Evolutionary conservation across 1,140 invertebrate species (phyloP).

Genomic region (Nasonia longicornis): DNA sequence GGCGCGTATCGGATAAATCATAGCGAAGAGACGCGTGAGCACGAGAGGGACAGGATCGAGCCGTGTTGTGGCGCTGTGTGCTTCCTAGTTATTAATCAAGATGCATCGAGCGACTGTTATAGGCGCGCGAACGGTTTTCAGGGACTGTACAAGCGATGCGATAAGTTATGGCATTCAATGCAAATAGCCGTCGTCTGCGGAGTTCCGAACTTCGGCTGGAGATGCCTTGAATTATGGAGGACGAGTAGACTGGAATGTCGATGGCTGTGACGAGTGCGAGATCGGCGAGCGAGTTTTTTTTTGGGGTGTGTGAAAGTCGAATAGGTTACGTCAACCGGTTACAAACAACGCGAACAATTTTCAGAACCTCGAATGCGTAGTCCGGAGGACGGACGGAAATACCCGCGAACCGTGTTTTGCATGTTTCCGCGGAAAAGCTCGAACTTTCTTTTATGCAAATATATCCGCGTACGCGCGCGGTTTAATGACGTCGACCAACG

Average conservation of each 20-base stretch:
- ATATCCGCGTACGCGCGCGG: neutral
- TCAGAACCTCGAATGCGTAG: neutral
- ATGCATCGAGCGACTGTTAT: slow-evolving; percentile 51
- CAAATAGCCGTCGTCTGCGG: slow-evolving; percentile 49
- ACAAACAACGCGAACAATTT: neutral
- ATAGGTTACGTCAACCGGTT: too few relatives aligned
- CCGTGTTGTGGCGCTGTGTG: slow-evolving; percentile 30
- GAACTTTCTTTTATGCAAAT: slow-evolving; percentile 1
- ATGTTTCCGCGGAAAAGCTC: neutral
- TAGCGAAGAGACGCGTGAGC: neutral
- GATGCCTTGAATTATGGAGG: neutral
- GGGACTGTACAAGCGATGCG: slow-evolving; percentile 33
- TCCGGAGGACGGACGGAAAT: neutral
- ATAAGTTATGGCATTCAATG: slow-evolving; percentile 62
- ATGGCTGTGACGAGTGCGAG: too few relatives aligned
- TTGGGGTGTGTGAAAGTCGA: too few relatives aligned
- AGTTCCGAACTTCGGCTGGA: neutral
- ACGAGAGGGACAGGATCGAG: slow-evolving; percentile 49
- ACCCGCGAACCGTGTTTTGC: neutral
- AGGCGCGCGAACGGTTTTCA: slow-evolving; percentile 46
- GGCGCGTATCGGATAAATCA: slow-evolving; percentile 9
- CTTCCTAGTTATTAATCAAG: slow-evolving; percentile 64
- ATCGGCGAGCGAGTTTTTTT: too few relatives aligned
- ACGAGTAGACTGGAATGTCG: too few relatives aligned
- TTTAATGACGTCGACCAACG: neutral